A percentile compares a stretch with the other conserved stretches of the same genome.
Evolutionary conservation across 1,140 invertebrate species (phyloP).

Genomic region (Pseudobourletiella spinata): DNA sequence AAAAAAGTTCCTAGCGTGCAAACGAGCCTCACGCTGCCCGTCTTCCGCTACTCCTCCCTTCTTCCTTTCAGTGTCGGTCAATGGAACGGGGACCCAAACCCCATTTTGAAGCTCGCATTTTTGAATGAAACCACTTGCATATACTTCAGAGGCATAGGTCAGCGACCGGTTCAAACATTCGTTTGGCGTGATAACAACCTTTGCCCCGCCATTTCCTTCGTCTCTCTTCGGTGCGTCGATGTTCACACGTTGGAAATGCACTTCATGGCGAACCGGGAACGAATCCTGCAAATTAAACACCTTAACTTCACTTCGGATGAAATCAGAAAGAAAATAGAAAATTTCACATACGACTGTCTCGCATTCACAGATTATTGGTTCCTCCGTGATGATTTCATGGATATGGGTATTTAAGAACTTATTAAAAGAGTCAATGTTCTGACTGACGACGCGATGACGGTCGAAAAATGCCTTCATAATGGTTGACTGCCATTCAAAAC

Average conservation of each 20-base stretch:
- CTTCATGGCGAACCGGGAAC: neutral
- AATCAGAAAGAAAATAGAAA: too few relatives aligned
- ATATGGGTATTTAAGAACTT: neutral
- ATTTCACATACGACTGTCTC: neutral
- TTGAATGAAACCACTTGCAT: slow-evolving; percentile 70
- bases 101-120: neutral
- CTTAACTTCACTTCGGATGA: too few relatives aligned
- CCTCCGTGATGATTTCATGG: neutral
- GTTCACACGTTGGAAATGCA: neutral
- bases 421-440: neutral
- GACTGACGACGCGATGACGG: neutral
- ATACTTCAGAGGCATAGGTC: slow-evolving; percentile 92
- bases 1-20: slow-evolving; percentile 57
- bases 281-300: neutral
- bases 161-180: slow-evolving; percentile 79
- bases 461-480: neutral
- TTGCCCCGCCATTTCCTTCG: neutral
- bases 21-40: slow-evolving; percentile 71
- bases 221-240: neutral
- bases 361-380: neutral
- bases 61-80: slow-evolving; percentile 79
- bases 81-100: slow-evolving; percentile 52
- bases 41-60: too few relatives aligned
- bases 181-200: slow-evolving; percentile 56
- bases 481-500: too few relatives aligned